Conservation (phyloP, 2,888 invertebrate genomes). For the Drosophila subsilvestris region DNA sequence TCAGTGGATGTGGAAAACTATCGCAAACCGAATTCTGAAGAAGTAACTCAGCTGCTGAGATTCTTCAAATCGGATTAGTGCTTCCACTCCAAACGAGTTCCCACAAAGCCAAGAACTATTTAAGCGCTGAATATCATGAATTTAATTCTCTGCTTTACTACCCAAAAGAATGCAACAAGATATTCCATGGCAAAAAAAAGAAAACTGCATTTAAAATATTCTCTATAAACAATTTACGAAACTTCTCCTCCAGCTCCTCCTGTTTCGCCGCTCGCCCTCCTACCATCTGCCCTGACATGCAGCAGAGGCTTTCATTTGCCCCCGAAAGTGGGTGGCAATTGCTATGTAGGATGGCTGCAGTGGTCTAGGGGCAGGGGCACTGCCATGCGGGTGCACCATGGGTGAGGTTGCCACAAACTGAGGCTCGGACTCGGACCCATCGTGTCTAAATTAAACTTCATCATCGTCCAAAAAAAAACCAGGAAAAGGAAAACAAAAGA, state of each 20-base stretch:
- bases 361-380: not conserved
- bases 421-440: conserved; percentile 55
- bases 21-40: too few species aligned
- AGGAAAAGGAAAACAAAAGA: conserved; percentile 56
- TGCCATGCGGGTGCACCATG: conserved; percentile 60
- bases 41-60: too few species aligned
- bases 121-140: not conserved
- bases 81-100: too few species aligned
- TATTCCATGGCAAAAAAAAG: not conserved
- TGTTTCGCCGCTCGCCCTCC: not conserved
- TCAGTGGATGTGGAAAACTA: too few species aligned
- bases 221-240: conserved; percentile 28
- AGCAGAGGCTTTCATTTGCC: conserved; percentile 3
- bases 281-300: conserved; percentile 9
- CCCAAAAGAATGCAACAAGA: conserved; percentile 5
- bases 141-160: too few species aligned
- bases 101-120: not conserved
- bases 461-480: conserved; percentile 64
- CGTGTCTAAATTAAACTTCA: conserved; percentile 79
- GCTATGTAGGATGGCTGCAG: conserved; percentile 1
- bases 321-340: conserved; percentile 33
- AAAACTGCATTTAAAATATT: conserved; percentile 22
- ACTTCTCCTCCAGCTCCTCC: conserved; percentile 7
- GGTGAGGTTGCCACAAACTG: conserved; percentile 17
- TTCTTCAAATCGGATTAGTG: too few species aligned